Percentiles rank a stretch among this genome's conserved stretches.
phyloP scores from a whole-genome alignment of 2,113 vertebrate species.

The Chloropsis hardwickii region DNA sequence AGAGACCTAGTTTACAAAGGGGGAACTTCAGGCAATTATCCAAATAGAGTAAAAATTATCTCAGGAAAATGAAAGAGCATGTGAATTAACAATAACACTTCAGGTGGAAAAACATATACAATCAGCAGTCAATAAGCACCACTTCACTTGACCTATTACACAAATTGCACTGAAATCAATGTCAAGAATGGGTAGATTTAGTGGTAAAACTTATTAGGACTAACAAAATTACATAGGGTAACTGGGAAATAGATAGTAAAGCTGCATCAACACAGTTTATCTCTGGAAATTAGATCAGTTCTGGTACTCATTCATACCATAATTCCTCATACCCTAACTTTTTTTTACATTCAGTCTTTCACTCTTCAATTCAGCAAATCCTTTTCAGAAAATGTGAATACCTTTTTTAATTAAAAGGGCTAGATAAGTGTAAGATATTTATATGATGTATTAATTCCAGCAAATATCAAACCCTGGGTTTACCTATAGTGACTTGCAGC shows the following conservation, averaged over 20 bases:
- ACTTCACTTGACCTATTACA: conserved; percentile 51
- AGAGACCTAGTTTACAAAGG: background rate
- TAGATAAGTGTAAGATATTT: background rate
- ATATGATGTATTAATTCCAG: background rate
- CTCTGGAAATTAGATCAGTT: background rate
- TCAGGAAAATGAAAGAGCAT: conserved; percentile 40
- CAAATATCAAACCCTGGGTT: background rate
- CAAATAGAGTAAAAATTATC: conserved; percentile 37
- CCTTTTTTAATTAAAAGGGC: background rate
- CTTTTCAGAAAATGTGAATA: background rate
- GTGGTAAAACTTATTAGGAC: background rate
- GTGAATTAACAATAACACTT: conserved; percentile 49
- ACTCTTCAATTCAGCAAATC: background rate
- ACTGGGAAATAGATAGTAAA: background rate
- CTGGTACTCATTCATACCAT: background rate
- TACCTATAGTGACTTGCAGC: background rate
- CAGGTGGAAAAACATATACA: conserved; percentile 54
- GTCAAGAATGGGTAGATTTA: conserved; percentile 45
- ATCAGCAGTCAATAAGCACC: conserved; percentile 57
- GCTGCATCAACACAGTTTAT: background rate
- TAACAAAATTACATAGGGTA: background rate
- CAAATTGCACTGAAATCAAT: conserved; percentile 53
- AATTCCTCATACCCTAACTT: background rate
- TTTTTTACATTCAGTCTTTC: background rate
- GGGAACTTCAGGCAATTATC: background rate